Evolutionary conservation across 35 echinoderm and acorn worm genomes (phyloP), one percentile per base, ranked within the genome.

Genomic region (Eucidaris tribuloides): DNA sequence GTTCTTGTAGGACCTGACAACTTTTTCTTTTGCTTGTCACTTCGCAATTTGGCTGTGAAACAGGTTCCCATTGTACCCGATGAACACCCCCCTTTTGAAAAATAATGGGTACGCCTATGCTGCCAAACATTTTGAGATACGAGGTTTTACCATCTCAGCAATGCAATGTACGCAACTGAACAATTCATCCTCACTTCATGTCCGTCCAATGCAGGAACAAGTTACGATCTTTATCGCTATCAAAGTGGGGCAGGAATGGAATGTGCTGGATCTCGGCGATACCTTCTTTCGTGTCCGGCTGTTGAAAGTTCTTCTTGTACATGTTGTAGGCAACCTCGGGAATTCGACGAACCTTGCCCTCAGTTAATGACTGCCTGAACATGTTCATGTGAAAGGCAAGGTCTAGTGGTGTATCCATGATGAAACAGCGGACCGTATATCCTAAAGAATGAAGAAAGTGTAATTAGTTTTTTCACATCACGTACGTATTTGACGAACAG

Each of bases 291-390:
- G 35, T 86, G 3, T 46, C 24, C 37, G 96, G 96, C 37, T 83
- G 71, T 46, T 90, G 20, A 32, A 43, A 90, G 42, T 99, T 99
- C 87, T 99, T 99, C 77, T 99, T 99, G 91, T 93, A 99, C 1
- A 99, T 80, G 54, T 99, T 93, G 66, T 82, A 97, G 25, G 76
- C 86, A 1, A 99, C 96, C 34, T 87, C 72, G 27, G 90, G 86
- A 9, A 99, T 62, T 62, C 96, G 84, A 4, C 96, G 86, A 17
- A 78, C 58, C 30, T 82, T 61, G 59, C 96, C 86, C n/a, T 87
- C 62, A 14, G 91, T 90, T 58, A 83, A 72, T 5, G 81, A 89
- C 74, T 87, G 90, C 20, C 96, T 23, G 48, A 92, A 68, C 42
- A 82, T 85, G 83, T 99, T 99, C 20, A 99, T 55, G 40, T 99